Conservation (phyloP, 2,888 invertebrate genomes). For the Allophyes oxyacanthae region DNA sequence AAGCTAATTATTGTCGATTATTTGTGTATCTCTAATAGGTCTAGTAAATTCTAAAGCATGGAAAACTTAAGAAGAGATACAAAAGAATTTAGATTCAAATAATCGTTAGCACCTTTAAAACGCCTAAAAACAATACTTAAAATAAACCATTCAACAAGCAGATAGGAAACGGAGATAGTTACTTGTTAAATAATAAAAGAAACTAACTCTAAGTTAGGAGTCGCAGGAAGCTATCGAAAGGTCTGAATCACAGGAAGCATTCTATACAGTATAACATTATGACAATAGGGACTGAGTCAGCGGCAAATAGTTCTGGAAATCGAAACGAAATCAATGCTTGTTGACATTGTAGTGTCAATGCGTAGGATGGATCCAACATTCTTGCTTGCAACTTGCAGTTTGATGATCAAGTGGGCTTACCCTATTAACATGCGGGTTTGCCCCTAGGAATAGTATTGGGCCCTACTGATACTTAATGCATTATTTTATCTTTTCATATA, state of each 20-base stretch:
- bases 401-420: conserved; percentile 6
- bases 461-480: no score
- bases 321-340: conserved; percentile 45
- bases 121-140: conserved; percentile 13
- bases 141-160: conserved; percentile 23
- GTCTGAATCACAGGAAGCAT: conserved; percentile 64
- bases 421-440: no score
- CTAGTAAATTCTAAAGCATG: no score
- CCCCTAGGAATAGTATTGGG: no score
- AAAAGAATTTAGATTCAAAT: no score
- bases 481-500: no score
- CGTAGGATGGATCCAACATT: conserved; percentile 35
- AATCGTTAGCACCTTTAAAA: not conserved
- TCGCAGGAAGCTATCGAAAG: conserved; percentile 54
- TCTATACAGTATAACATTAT: conserved; percentile 42
- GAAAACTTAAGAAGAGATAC: no score
- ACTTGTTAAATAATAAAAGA: conserved; percentile 40
- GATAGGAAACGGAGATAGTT: conserved; percentile 48
- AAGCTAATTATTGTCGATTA: no score
- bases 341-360: conserved; percentile 25
- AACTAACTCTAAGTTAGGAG: conserved; percentile 46
- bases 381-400: conserved; percentile 6
- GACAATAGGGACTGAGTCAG: conserved; percentile 58
- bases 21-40: no score
- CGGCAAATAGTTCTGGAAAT: conserved; percentile 43